Evolutionary conservation across 1,140 invertebrate genomes (phyloP), one percentile per base, ranked within the genome.

Genomic region (Armadillidium nasatum): DNA sequence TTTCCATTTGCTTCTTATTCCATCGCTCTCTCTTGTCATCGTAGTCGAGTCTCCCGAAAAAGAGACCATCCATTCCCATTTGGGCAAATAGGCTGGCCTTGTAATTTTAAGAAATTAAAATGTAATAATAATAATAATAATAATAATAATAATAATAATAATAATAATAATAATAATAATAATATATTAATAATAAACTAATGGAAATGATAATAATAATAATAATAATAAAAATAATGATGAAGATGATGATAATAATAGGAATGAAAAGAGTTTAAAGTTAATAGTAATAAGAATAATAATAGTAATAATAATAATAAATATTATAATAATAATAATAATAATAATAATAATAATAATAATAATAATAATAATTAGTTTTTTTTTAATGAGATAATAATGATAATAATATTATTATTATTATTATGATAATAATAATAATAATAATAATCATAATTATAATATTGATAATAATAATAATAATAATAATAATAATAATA

Each of bases 61-160:
- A 90, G 21, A 89, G 80, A 50, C 87, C 88, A 84, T 89, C 91
- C 87, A 87, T 91, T 22, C 82, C 83, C 82, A 83, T 82, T 66
- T 86, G 87, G 44, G 86, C 86, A 83, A 88, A 87, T 6, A 92
- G 83, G 0, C 89, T 90, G 0, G 90, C 90, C 85, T 92, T 89
- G 82, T 33, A 33, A 33, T 33, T 33, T 3, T 33, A 33, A 33
- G 19, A 60, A 21, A 60, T n/a, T 3, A 3, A 33, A 33, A 3
- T 3, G 6, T 33, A 3, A 3, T 33, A 33, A 33, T 33, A 33
- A 33, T 33, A 33, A 33, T 33, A 33, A 3, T 6, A 33, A 3
- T 33, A 33, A 68, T 21, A 0, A 21, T 68, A 15, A 21, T 68
- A 4, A 15, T 68, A 4, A 68, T 68, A 0, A 19, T 68, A 15